Conservation (phyloP, 2,113 vertebrate genomes). For the Macaca fascicularis region DNA sequence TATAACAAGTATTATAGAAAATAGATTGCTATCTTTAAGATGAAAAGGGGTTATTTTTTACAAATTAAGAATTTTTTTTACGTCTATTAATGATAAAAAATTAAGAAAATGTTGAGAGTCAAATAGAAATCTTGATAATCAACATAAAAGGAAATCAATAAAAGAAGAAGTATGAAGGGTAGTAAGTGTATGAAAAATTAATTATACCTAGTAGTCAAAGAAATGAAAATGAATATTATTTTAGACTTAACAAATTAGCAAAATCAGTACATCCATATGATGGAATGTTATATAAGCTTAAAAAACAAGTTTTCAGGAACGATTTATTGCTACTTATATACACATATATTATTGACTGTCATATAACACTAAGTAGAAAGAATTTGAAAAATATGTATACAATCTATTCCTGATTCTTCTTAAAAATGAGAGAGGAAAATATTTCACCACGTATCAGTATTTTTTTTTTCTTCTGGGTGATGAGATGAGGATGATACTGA, state of each 20-base stretch:
- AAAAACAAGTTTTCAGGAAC: conserved; percentile 13
- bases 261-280: not conserved
- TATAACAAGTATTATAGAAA: not conserved
- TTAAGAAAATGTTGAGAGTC: not conserved
- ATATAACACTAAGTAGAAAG: not conserved
- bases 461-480: not conserved
- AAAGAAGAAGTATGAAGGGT: not conserved
- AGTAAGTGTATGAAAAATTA: not conserved
- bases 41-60: not conserved
- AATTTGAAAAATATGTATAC: not conserved
- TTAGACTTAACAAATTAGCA: not conserved
- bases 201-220: not conserved
- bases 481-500: not conserved
- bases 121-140: conserved; percentile 29
- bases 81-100: not conserved
- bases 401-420: not conserved
- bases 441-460: not conserved
- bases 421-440: not conserved
- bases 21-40: not conserved
- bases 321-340: not conserved
- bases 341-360: not conserved
- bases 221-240: conserved; percentile 35
- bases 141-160: not conserved
- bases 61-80: not conserved
- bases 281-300: not conserved